Evolutionary conservation across 2,797 vertebrate species (phyloP).

Genomic region (Neomorphus geoffroyi): DNA sequence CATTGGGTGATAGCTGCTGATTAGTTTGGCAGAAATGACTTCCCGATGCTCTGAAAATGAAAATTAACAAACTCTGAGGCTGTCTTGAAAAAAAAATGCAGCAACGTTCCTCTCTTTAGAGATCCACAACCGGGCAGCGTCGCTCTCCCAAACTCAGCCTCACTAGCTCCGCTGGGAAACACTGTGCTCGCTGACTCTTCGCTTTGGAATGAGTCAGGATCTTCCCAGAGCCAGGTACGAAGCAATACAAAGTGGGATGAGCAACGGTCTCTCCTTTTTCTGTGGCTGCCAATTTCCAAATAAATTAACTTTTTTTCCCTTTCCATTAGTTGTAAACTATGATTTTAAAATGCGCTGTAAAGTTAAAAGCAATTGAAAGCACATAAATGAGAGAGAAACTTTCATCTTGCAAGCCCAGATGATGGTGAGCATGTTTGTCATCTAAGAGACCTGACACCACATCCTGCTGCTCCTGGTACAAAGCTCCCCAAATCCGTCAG

Average conservation of each 20-base stretch:
- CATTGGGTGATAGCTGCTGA: constrained; percentile 50
- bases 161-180: background rate
- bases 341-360: constrained; percentile 42
- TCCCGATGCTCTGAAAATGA: constrained; percentile 48
- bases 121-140: background rate
- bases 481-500: background rate
- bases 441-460: background rate
- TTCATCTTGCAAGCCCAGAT: background rate
- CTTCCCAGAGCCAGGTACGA: constrained; percentile 32
- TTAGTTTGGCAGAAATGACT: constrained; percentile 57
- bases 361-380: constrained; percentile 7
- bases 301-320: background rate
- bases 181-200: background rate
- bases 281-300: background rate
- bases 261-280: background rate
- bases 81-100: background rate
- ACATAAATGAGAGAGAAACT: background rate
- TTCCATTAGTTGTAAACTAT: background rate
- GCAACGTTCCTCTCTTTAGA: constrained; percentile 12
- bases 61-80: constrained; percentile 16
- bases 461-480: background rate
- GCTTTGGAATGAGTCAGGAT: constrained; percentile 30
- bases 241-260: background rate
- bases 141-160: background rate
- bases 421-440: background rate